Evolutionary conservation across 2,888 invertebrate species (phyloP).

Genomic region (Drepana falcataria): DNA sequence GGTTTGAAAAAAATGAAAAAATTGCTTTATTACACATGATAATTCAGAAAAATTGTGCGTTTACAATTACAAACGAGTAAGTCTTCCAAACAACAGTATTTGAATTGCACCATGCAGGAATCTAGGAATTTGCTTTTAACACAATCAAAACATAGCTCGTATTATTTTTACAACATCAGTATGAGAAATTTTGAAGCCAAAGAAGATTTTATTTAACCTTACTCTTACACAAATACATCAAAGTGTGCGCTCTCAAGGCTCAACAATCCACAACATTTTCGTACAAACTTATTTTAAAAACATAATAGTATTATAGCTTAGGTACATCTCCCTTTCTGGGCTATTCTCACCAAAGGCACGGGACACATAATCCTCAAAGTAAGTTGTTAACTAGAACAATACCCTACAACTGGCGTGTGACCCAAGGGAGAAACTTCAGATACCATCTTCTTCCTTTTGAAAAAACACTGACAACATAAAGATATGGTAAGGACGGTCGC

Average conservation of each 20-base stretch:
- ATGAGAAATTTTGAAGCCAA: background rate
- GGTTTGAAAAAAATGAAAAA: too few species aligned
- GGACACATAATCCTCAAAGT: background rate
- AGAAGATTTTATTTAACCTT: background rate
- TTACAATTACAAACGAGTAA: background rate
- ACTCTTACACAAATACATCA: background rate
- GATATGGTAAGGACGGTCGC: conserved; percentile 43
- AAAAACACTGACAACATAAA: conserved; percentile 47
- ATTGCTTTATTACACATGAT: too few species aligned
- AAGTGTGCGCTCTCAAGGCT: background rate
- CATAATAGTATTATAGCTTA: too few species aligned
- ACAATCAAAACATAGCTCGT: background rate
- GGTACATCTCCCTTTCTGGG: too few species aligned
- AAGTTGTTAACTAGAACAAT: conserved; percentile 37
- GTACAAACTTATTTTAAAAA: background rate
- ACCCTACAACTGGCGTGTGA: conserved; percentile 35
- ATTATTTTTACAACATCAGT: background rate
- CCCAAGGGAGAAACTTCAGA: conserved; percentile 48
- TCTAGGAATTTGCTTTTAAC: background rate
- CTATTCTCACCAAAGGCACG: too few species aligned
- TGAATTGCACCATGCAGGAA: background rate
- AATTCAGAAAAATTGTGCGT: background rate
- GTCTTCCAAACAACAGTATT: background rate
- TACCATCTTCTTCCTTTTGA: conserved; percentile 39
- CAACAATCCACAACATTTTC: background rate